Evolutionary conservation across 2,888 invertebrate species (phyloP), one percentile per base, ranked within the genome.

Genomic region (Platycheirus rosarum): DNA sequence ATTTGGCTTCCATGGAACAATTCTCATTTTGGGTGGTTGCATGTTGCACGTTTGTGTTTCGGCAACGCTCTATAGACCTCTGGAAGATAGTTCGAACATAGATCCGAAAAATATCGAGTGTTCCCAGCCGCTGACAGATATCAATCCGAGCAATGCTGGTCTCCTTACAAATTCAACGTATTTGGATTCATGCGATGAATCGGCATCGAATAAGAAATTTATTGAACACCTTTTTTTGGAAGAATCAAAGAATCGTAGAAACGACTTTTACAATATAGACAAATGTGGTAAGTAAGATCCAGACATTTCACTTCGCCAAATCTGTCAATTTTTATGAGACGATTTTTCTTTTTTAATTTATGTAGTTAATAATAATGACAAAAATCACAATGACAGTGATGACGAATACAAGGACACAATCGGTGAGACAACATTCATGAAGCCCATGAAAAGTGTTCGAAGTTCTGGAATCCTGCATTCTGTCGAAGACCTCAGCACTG

Each of bases 41-140:
- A 94, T 95, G 94, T 90, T 95, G 0, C 95, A 95, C 87, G 95
- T 95, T 2, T 95, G 95, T 79, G 93, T 94, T 2, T 93, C 94
- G 2, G 95, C 95, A 0, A 93, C 94, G 0, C 89, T 95, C 0
- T 95, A 95, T 88, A 92, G 93, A 7, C 93, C 93, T 0, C 91
- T 93, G 32, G 89, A 89, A 37, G 87, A 88, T 18, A 86, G 86
- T 73, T 70, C 84, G 0, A 84, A 71, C 23, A 78, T 85, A 8
- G 86, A 86, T 48, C 66, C 63, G 11, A 86, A 85, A 7, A 86
- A 86, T 40, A 86, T 85, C 29, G 87, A 87, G 40, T 85, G 86
- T 14, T 86, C 86, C 0, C 88, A 89, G 23, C 87, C 89, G 0
- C 63, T 89, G 3, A 87, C 86, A 32, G 89, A 89, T 62, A 87